Evolutionary conservation across 2,888 invertebrate genomes (phyloP), one percentile per base, ranked within the genome.

Genomic region (Dyspetes luteomarginatus): DNA sequence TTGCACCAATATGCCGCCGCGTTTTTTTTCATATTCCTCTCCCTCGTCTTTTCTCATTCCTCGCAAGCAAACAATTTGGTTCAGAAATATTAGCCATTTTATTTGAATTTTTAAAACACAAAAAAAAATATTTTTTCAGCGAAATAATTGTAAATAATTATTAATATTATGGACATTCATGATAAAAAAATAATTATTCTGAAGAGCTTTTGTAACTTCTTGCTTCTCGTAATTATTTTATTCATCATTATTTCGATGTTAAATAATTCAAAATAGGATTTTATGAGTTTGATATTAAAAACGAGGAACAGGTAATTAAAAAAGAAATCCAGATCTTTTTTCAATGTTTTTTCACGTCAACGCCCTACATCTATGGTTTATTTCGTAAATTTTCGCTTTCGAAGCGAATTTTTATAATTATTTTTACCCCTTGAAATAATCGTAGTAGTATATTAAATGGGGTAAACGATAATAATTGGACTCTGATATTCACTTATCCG

Each of bases 1-100:
- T 83, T 84, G 84, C 78, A 80, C 80, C 72, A 84, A 84, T 80
- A 84, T 79, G 65, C 72, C 69, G 69, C 62, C 67, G 71, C 50
- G 67, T 78, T 58, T 28, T 41, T 81, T 60, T 78, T 24, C 41
- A 36, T 62, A 41, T 15, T 22, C 45, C 26, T 60, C 9, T 45
- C 17, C 12, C 7, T 45, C 65, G 19, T 22, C 2, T 62, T 74
- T 75, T 65, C 56, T 60, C 52, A 17, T 48, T 68, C 30, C 28
- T 50, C 58, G 28, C 56, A 81, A 73, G 19, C 56, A 15, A 68
- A 62, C 7, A 67, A 19, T 55, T 43, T 41, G 5, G n/a, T 0
- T 5, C 30, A 45, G 56, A 17, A 55, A 41, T 55, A n/a, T n/a
- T n/a, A 4, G 30, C 5, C 15, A n/a, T 15, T 0, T 3, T 3